A percentile compares a stretch with the other conserved stretches of the same genome.
These are phyloP conservation scores for Bombyx huttoni DNA, from an alignment of 2,888 invertebrate species.

Conservation along the genomic window DNA sequence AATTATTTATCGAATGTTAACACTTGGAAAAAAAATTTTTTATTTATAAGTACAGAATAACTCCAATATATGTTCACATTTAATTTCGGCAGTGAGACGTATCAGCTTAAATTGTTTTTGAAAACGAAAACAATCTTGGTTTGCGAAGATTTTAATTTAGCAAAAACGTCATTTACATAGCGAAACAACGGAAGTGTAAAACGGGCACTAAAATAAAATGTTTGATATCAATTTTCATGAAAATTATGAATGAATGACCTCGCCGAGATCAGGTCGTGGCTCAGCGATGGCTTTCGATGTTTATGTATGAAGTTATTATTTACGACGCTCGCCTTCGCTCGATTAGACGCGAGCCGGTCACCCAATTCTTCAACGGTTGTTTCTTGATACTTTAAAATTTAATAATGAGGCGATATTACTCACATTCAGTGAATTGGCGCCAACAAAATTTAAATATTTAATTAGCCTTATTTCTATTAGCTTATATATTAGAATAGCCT, in stretches of 20 bases:
- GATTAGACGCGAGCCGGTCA: not conserved
- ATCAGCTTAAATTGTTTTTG: too few species aligned
- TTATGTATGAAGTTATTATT: conserved; percentile 62
- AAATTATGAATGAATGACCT: conserved; percentile 33
- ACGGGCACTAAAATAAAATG: conserved; percentile 4
- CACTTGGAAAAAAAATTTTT: too few species aligned
- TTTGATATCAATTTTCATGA: conserved; percentile 23
- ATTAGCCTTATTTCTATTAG: too few species aligned
- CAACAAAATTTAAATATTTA: too few species aligned
- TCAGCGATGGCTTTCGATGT: conserved; percentile 37
- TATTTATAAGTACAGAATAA: too few species aligned
- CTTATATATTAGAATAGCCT: too few species aligned
- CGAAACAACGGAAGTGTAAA: not conserved
- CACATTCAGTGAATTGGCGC: too few species aligned
- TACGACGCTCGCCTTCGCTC: conserved; percentile 21
- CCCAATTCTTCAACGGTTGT: not conserved
- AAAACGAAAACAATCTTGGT: not conserved
- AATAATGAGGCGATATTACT: too few species aligned
- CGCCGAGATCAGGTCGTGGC: conserved; percentile 22
- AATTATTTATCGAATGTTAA: too few species aligned
- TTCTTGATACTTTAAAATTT: not conserved
- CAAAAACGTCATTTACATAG: not conserved
- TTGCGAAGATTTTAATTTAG: not conserved
- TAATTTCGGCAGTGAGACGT: too few species aligned
- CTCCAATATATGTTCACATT: too few species aligned